A percentile compares a stretch with the other conserved stretches of the same genome.
These are phyloP conservation scores for Benthosema pterotum DNA, from an alignment of 2,797 vertebrate genomes.

Conservation along the genomic window DNA sequence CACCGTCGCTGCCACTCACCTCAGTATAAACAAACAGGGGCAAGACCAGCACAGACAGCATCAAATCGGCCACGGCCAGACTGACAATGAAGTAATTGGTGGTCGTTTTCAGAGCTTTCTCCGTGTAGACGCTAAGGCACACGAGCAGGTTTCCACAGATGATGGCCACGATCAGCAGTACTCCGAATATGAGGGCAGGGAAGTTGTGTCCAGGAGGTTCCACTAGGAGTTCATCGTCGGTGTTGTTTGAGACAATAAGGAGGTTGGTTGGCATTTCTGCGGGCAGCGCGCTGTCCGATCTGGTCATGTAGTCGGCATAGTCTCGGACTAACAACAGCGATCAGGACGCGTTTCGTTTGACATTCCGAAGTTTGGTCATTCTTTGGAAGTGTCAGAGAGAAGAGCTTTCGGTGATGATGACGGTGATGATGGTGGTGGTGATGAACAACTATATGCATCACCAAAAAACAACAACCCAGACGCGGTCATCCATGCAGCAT, in stretches of 20 bases:
- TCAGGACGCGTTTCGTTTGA: slow-evolving; percentile 17
- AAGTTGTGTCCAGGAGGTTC: slow-evolving; percentile 69
- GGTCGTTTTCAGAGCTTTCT: slow-evolving; percentile 92
- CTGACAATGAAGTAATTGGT: slow-evolving; percentile 98
- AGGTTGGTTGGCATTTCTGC: slow-evolving; percentile 77
- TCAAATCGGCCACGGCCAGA: slow-evolving; percentile 90
- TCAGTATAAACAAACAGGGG: slow-evolving; percentile 93
- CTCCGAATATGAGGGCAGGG: slow-evolving; percentile 82
- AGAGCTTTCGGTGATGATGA: no score
- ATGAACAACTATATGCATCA: background rate
- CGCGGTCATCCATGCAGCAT: background rate
- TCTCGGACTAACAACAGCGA: background rate
- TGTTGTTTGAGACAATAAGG: slow-evolving; percentile 51
- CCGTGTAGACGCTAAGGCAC: slow-evolving; percentile 90
- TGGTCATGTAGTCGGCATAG: slow-evolving; percentile 11
- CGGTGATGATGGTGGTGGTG: no score
- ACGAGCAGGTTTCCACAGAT: slow-evolving; percentile 92
- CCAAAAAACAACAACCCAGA: background rate
- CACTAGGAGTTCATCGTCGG: background rate
- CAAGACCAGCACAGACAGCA: slow-evolving; percentile 90
- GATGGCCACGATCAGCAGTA: slow-evolving; percentile 87
- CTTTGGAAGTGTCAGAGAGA: background rate
- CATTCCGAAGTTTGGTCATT: slow-evolving; percentile 29
- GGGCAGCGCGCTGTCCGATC: slow-evolving; percentile 40
- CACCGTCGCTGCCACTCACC: slow-evolving; percentile 73